Evolutionary conservation across 2,888 invertebrate species (phyloP), one percentile per base, ranked within the genome.

Genomic region (Chromoteleia sp.): DNA sequence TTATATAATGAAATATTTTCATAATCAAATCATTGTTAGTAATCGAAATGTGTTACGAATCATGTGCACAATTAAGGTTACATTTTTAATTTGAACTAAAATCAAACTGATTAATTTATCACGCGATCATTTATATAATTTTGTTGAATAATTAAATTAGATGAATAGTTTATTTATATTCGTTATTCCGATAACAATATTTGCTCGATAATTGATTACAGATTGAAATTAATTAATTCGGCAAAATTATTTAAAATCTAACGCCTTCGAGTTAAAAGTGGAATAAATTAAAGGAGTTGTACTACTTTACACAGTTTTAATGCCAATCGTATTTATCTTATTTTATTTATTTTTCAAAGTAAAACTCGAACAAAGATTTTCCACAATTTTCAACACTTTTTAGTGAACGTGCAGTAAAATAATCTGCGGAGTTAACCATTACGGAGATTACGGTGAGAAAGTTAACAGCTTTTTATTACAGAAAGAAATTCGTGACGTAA

Each of bases 401-500:
- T 59, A 43, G n/a, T 0, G 17, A 14, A 36, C 43, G 41, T 14
- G 2, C 2, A 25, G 43, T 48, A 48, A 63, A 63, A 63, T 45
- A 61, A 61, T 29, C 19, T 19, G 12, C 48, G 30, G 48, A 63
- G 33, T 63, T 48, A 45, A 63, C 63, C 30, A 63, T 48, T 63
- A 48, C 63, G 63, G 12, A 50, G 43, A 61, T 45, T 61, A 61
- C 45, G 30, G 30, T 33, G 33, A 45, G 48, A 50, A 63, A 50
- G 48, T 48, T 63, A 63, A 33, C 48, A 63, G 14, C 48, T 50
- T 63, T 50, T 50, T 33, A 63, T 45, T 61, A 14, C 29, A 5
- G 25, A 61, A 45, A 45, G 61, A 61, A 61, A 45, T 30, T 61
- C 61, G 61, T 45, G 61, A 61, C 45, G 59, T 29, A 59, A 43